A percentile compares a stretch with the other conserved stretches of the same genome.
These are phyloP conservation scores for Palythoa grandis DNA, from an alignment of 92 coral and sea anemone species.

Conservation along the genomic window DNA sequence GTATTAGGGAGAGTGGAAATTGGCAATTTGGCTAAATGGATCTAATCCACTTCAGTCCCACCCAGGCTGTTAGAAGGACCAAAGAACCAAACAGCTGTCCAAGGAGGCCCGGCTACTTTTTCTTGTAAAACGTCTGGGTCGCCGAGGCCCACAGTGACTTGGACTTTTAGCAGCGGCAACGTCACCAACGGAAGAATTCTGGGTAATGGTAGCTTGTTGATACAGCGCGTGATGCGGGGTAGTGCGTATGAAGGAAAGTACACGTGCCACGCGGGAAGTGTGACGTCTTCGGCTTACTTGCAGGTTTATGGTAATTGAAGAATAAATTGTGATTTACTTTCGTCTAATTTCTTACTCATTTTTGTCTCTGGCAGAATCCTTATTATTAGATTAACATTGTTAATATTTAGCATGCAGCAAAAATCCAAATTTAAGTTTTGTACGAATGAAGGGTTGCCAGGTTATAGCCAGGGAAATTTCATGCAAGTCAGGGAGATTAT, in stretches of 20 bases:
- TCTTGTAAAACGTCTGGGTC: conserved; percentile 52
- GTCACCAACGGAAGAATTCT: conserved; percentile 47
- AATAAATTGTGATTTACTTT: no score
- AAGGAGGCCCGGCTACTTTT: conserved; percentile 43
- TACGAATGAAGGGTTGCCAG: no score
- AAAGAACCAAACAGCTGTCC: conserved; percentile 11
- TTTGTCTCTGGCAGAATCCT: no score
- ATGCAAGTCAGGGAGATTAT: no score
- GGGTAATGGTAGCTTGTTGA: conserved; percentile 50
- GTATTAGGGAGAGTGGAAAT: no score
- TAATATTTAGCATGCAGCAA: neutral
- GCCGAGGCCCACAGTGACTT: conserved; percentile 53
- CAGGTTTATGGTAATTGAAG: conserved; percentile 34
- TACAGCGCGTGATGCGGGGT: conserved; percentile 46
- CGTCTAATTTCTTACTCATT: no score
- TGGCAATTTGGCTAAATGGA: no score
- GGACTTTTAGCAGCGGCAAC: conserved; percentile 55
- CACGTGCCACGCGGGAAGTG: conserved; percentile 46
- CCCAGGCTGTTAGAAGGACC: conserved; percentile 5
- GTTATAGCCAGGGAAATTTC: no score
- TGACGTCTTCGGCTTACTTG: conserved; percentile 21
- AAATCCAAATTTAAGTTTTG: no score
- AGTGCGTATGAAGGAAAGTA: conserved; percentile 51
- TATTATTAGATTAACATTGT: neutral
- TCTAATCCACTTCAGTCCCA: neutral